Evolutionary conservation across 1,140 invertebrate genomes (phyloP), one percentile per base, ranked within the genome.

Genomic region (Drosophila arizonae): DNA sequence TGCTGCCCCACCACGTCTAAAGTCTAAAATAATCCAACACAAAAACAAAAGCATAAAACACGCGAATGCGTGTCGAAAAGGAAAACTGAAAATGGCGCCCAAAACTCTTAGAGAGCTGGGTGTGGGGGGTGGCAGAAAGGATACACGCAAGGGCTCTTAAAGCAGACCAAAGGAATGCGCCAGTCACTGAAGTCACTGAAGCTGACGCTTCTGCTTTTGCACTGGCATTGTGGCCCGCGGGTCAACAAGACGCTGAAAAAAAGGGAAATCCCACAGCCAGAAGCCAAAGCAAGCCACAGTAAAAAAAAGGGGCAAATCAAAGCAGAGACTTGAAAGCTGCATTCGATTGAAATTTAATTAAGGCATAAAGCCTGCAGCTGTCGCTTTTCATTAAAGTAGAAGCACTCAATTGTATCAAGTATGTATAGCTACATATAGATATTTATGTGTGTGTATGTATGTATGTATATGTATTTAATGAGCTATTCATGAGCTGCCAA

Each of bases 11-110:
- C 11, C 30, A 13, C 82, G 62, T 67, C 51, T 17, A 48, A 77
- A 77, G 58, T n/a, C n/a, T n/a, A n/a, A 64, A 13, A 51, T 39
- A 39, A 39, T 39, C 36, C 11, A 21, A 17, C 52, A 36, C 43
- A 58, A 46, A 60, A 36, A 24, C 45, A 68, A 54, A 72, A 51
- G 33, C 33, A 21, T n/a, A 60, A 65, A 73, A 43, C 71, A 73
- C 51, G 71, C 64, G 71, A 73, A 62, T 56, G 71, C 71, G 57
- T 69, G 65, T 56, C 51, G 43, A 61, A 60, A 62, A 62, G 41
- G 17, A 54, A 33, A 56, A 69, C 54, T 62, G 57, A 61, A 73
- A 73, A 73, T 68, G 63, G 63, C 64, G 64, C 63, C 30, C 21
- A 48, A 65, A 58, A 64, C 57, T 69, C 61, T 11, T 9, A 28